These are phyloP conservation scores for Aphidius ervi DNA, from an alignment of 1,140 invertebrate genomes.

Conservation along the genomic window DNA sequence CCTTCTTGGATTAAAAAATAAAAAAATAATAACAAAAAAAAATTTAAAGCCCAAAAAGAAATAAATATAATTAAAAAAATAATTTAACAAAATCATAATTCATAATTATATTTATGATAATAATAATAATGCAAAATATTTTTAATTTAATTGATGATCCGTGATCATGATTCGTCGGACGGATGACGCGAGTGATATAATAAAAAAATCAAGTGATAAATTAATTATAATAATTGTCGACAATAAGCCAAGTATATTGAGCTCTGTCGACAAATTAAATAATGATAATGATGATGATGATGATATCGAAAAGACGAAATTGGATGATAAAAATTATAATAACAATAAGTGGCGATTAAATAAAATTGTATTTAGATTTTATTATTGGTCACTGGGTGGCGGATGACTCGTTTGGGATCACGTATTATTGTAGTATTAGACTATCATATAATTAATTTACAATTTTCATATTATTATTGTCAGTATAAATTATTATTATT, in stretches of 20 bases:
- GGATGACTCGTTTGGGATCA: conserved; percentile 45
- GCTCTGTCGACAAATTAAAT: conserved; percentile 9
- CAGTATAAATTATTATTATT: neutral
- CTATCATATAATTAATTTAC: conserved; percentile 21
- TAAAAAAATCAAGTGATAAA: conserved; percentile 33
- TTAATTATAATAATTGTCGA: conserved; percentile 10
- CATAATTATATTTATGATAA: neutral
- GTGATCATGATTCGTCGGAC: conserved; percentile 50
- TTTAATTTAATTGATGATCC: conserved; percentile 27
- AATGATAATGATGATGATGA: conserved; percentile 3
- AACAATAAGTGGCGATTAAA: neutral
- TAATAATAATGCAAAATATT: conserved; percentile 41
- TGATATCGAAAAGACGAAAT: neutral
- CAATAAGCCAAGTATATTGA: neutral
- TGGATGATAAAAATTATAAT: neutral
- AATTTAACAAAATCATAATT: neutral
- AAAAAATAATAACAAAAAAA: conserved; percentile 3
- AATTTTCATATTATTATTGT: neutral
- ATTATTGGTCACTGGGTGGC: conserved; percentile 37
- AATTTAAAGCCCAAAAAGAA: neutral
- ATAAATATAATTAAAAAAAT: neutral
- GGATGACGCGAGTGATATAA: conserved; percentile 39
- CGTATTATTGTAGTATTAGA: conserved; percentile 45
- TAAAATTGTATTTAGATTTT: conserved; percentile 11
- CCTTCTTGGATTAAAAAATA: conserved; percentile 18